Conservation (phyloP, 1,140 invertebrate species). For the Leptinotarsa texana region DNA sequence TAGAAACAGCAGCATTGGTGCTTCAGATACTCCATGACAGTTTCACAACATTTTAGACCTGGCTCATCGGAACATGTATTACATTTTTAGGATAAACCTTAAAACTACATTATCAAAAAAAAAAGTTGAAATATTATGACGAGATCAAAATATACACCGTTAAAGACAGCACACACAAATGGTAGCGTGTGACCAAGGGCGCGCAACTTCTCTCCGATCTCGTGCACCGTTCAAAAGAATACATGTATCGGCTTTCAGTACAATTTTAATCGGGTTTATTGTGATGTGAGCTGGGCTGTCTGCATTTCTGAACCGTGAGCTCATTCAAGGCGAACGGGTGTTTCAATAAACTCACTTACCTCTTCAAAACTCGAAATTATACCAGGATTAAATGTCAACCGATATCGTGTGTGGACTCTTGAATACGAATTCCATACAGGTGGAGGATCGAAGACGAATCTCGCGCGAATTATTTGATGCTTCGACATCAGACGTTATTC, state of each 20-base stretch:
- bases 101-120: too few species aligned
- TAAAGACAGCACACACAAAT: neutral
- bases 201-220: neutral
- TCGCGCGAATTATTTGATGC: too few species aligned
- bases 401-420: neutral
- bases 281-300: conserved; percentile 37
- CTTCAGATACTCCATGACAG: too few species aligned
- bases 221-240: neutral
- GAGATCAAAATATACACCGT: too few species aligned
- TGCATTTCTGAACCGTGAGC: conserved; percentile 43
- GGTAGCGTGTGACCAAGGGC: neutral
- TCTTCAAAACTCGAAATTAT: conserved; percentile 20
- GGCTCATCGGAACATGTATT: too few species aligned
- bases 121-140: too few species aligned
- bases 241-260: conserved; percentile 19
- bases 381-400: conserved; percentile 1
- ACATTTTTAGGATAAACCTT: too few species aligned
- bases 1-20: too few species aligned
- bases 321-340: conserved; percentile 42
- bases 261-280: conserved; percentile 30
- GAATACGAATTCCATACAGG: too few species aligned
- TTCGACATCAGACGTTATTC: too few species aligned
- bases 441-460: too few species aligned
- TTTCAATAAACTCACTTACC: conserved; percentile 27
- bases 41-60: too few species aligned